A percentile compares a stretch with the other conserved stretches of the same genome.
These are phyloP conservation scores for Tetraneura akinire DNA, from an alignment of 1,140 invertebrate species.

Conservation along the genomic window DNA sequence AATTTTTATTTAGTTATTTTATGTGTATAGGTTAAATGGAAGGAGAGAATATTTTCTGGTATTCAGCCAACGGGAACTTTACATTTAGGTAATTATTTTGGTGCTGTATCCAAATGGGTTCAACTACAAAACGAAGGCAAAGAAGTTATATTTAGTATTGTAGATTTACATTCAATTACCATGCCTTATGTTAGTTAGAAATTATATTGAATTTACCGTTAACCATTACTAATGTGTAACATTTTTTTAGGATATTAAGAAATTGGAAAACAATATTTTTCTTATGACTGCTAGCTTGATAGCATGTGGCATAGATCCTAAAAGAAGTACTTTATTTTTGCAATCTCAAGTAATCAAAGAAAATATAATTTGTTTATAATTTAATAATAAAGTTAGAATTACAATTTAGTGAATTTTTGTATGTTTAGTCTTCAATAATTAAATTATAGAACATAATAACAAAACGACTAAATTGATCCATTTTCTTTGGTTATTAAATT, in stretches of 20 bases:
- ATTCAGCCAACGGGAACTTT: slow-evolving; percentile 93
- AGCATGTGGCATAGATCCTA: slow-evolving; percentile 88
- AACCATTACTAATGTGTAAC: not conserved
- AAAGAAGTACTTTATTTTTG: slow-evolving; percentile 81
- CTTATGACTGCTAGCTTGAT: slow-evolving; percentile 81
- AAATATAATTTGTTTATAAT: not conserved
- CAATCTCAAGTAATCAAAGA: slow-evolving; percentile 71
- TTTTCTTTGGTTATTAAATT: slow-evolving; percentile 25
- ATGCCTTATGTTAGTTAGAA: slow-evolving; percentile 69
- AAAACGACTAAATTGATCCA: no score
- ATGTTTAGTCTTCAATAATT: no score
- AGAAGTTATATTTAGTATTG: slow-evolving; percentile 81
- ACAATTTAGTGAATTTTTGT: no score
- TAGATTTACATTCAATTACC: slow-evolving; percentile 94
- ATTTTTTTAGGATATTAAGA: slow-evolving; percentile 65
- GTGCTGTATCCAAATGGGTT: slow-evolving; percentile 86
- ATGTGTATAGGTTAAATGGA: slow-evolving; percentile 34
- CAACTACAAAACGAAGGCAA: slow-evolving; percentile 74
- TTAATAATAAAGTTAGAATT: not conserved
- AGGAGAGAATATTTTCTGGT: slow-evolving; percentile 75
- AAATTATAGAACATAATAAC: no score
- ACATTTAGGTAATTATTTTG: slow-evolving; percentile 97
- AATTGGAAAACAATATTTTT: slow-evolving; percentile 72
- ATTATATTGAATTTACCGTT: not conserved
- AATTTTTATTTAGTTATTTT: not conserved